These are phyloP conservation scores for Picus viridis DNA, from an alignment of 2,797 vertebrate species.

Conservation along the genomic window DNA sequence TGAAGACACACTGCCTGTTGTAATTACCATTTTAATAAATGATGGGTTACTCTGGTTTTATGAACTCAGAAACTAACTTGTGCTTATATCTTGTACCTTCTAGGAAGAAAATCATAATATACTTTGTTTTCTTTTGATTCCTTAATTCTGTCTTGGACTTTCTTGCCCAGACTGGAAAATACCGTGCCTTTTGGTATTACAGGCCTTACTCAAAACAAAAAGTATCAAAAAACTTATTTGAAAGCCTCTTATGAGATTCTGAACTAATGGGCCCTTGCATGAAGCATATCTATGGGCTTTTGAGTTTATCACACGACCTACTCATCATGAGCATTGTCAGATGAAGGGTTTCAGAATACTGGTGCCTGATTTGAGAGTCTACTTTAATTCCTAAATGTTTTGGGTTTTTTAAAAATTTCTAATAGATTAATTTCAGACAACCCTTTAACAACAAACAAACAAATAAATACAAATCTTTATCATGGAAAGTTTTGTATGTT, in stretches of 20 bases:
- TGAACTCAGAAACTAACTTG: background rate
- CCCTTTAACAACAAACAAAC: background rate
- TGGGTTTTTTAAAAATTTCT: background rate
- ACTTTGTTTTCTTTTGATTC: background rate
- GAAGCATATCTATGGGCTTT: background rate
- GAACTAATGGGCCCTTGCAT: background rate
- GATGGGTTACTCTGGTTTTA: background rate
- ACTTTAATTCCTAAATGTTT: background rate
- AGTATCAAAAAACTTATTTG: background rate
- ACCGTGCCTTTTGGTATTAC: background rate
- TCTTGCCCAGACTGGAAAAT: background rate
- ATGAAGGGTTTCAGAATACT: background rate
- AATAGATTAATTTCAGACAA: background rate
- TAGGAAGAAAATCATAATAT: background rate
- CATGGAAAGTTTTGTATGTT: background rate
- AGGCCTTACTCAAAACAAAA: background rate
- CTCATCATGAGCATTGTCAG: rapidly evolving
- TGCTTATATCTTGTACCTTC: background rate
- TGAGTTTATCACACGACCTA: background rate
- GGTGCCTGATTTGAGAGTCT: background rate
- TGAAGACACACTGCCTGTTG: background rate
- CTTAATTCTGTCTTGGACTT: background rate
- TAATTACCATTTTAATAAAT: background rate
- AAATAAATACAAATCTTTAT: background rate
- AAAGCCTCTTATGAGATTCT: background rate